Evolutionary conservation across 2,113 vertebrate species (phyloP).

Genomic region (Halcyon senegalensis): DNA sequence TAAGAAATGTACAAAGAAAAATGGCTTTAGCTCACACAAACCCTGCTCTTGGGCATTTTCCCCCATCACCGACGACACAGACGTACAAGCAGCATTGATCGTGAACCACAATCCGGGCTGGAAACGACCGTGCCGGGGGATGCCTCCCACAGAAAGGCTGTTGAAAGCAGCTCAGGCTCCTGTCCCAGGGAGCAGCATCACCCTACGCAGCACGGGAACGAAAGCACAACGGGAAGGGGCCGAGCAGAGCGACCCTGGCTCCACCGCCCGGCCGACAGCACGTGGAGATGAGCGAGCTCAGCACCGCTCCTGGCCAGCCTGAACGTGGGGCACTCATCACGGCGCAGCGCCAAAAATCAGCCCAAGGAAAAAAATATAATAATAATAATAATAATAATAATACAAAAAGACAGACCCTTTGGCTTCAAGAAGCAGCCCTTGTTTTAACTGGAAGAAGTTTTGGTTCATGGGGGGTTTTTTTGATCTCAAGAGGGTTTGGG

Average conservation of each 20-base stretch:
- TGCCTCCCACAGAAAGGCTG: slow-evolving; percentile 60
- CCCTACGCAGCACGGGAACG: background rate
- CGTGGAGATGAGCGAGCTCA: background rate
- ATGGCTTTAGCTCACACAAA: background rate
- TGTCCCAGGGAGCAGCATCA: background rate
- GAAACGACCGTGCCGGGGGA: background rate
- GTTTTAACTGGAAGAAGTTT: slow-evolving; percentile 38
- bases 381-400: background rate
- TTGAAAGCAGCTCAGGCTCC: background rate
- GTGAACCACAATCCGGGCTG: background rate
- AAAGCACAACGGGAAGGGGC: background rate
- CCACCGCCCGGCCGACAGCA: background rate
- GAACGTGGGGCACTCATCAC: rapidly evolving
- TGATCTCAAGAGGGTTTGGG: background rate
- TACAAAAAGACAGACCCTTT: slow-evolving; percentile 6
- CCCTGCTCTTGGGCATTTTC: background rate
- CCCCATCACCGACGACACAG: background rate
- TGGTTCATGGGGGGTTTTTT: background rate
- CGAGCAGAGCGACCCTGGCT: background rate
- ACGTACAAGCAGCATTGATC: slow-evolving; percentile 70
- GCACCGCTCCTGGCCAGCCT: background rate
- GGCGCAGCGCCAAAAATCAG: background rate
- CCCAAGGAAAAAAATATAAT: background rate
- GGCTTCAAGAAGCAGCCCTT: slow-evolving; percentile 35
- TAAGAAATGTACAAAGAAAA: slow-evolving; percentile 73